Evolutionary conservation across 2,113 vertebrate species (phyloP).

Genomic region (Fulica atra): DNA sequence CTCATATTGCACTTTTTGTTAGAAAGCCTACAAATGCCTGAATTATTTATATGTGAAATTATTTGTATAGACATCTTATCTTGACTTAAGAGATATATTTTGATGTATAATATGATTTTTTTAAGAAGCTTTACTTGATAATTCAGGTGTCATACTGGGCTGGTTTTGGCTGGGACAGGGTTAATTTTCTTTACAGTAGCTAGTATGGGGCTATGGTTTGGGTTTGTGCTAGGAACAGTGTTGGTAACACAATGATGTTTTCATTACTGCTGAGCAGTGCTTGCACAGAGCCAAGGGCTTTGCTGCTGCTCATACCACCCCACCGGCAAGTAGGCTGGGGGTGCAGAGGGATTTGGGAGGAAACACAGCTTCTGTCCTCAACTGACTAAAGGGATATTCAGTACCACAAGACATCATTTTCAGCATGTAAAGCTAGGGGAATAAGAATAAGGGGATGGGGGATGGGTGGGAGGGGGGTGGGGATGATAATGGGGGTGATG

Average conservation of each 20-base stretch:
- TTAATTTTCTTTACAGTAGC: neutral
- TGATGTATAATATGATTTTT: neutral
- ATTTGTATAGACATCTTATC: neutral
- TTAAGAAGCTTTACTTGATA: neutral
- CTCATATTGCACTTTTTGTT: neutral
- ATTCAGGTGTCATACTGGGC: neutral
- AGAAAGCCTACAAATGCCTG: neutral
- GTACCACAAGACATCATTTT: fast-evolving
- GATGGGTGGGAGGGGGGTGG: neutral
- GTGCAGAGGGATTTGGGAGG: neutral
- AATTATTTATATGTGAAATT: neutral
- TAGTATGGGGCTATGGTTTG: neutral
- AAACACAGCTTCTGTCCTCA: neutral
- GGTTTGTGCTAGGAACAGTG: neutral
- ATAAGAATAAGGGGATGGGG: too few relatives aligned
- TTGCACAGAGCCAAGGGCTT: neutral
- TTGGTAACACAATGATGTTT: neutral
- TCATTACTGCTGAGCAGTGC: fast-evolving
- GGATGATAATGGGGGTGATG: fast-evolving
- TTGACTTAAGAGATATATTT: neutral
- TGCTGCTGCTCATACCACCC: neutral
- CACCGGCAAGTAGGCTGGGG: fast-evolving
- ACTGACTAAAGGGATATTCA: neutral
- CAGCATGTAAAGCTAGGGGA: neutral
- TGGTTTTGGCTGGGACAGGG: neutral